Percentiles rank a stretch among this genome's conserved stretches.
Evolutionary conservation across 2,888 invertebrate species (phyloP).

Genomic region (Oscheius sp.): DNA sequence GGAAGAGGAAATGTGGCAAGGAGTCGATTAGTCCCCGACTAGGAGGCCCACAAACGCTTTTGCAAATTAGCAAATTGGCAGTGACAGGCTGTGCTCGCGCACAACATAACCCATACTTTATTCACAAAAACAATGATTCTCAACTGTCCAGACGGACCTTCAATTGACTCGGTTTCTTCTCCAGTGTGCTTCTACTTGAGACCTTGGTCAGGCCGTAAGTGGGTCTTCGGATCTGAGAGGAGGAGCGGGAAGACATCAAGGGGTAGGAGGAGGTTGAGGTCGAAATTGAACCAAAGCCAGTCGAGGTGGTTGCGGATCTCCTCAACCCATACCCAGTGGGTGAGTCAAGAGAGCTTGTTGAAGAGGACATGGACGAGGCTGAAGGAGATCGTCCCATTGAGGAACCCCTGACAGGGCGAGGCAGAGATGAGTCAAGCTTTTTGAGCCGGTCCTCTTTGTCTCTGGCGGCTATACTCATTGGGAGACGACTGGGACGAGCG

Average conservation of each 20-base stretch:
- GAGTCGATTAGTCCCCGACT: background rate
- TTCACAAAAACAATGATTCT: constrained; percentile 8
- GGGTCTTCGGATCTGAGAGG: constrained; percentile 61
- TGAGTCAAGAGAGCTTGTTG: constrained; percentile 14
- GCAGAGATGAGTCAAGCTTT: constrained; percentile 9
- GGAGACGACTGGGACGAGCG: constrained; percentile 54
- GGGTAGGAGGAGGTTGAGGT: constrained; percentile 47
- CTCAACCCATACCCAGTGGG: constrained; percentile 4
- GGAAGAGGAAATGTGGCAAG: background rate
- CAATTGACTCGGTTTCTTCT: constrained; percentile 65
- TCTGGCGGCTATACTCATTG: constrained; percentile 51
- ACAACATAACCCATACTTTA: background rate
- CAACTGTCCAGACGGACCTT: constrained; percentile 43
- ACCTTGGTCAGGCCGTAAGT: constrained; percentile 66
- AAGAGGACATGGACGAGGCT: constrained; percentile 24
- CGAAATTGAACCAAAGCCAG: constrained; percentile 43
- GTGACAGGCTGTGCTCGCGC: background rate
- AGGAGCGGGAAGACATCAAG: constrained; percentile 40
- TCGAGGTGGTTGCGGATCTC: constrained; percentile 49
- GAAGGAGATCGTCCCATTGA: constrained; percentile 25
- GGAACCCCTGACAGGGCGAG: constrained; percentile 35
- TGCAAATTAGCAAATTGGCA: constrained; percentile 29
- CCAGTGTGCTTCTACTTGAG: constrained; percentile 61
- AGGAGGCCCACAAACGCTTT: constrained; percentile 3
- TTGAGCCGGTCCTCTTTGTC: constrained; percentile 44